phyloP scores from a whole-genome alignment of 2,113 vertebrate species.

The Chascanopsetta lugubris region DNA sequence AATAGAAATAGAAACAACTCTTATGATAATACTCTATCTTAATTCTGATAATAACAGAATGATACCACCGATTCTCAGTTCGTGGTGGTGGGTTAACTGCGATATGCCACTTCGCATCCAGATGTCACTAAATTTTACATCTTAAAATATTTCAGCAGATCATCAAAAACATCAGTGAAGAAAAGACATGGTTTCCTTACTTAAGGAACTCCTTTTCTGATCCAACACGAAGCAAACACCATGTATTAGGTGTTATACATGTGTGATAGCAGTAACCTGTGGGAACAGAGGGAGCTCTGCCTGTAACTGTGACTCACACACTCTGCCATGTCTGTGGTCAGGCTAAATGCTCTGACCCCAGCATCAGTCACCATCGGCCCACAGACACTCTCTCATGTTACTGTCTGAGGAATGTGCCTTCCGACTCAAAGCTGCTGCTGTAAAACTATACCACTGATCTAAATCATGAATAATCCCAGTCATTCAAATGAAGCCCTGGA shows the following conservation, averaged over 20 bases:
- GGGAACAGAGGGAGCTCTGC: conserved; percentile 51
- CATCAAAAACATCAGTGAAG: too few relatives aligned
- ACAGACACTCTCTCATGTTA: conserved; percentile 61
- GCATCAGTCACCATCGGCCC: conserved; percentile 69
- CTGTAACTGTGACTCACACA: conserved; percentile 65
- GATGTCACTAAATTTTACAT: too few relatives aligned
- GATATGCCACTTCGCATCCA: too few relatives aligned
- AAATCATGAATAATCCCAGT: conserved; percentile 11
- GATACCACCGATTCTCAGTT: too few relatives aligned
- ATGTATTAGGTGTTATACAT: not conserved
- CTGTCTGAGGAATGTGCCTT: conserved; percentile 54
- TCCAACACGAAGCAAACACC: not conserved
- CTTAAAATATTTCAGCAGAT: too few relatives aligned
- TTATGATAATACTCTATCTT: too few relatives aligned
- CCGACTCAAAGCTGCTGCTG: conserved; percentile 29
- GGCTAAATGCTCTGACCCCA: conserved; percentile 62
- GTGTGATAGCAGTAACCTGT: conserved; percentile 43
- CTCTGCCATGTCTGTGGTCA: conserved; percentile 56
- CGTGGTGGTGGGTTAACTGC: too few relatives aligned
- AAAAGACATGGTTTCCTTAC: too few relatives aligned
- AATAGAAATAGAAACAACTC: too few relatives aligned
- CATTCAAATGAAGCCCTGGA: not conserved
- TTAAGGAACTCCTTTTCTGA: not conserved
- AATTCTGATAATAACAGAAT: too few relatives aligned
- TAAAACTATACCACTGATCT: conserved; percentile 9